Evolutionary conservation across 2,797 vertebrate genomes (phyloP), one percentile per base, ranked within the genome.

Genomic region (Malacoctenus gilli): DNA sequence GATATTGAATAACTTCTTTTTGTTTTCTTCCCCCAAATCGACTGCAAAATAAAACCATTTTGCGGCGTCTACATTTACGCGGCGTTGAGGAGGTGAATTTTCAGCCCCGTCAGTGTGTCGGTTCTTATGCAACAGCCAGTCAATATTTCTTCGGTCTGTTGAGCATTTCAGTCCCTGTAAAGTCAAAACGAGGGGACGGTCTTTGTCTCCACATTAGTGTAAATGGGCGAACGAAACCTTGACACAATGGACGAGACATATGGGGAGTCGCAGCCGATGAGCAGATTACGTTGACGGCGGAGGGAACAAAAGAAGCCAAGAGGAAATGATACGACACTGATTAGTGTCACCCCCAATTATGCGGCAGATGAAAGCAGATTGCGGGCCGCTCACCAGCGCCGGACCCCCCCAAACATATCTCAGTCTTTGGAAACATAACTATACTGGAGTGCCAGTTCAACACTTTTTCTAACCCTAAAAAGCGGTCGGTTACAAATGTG

Each of bases 281-380:
- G 36, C 3, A 32, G 56, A 69, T 77, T 68, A 61, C 28, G 32
- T 40, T 15, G 57, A 78, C 35, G n/a, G 53, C 12, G 0, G 21
- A 18, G 9, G 20, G 55, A 43, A 75, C 70, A 79, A 75, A 67
- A 56, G 49, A 52, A 72, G 54, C 6, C 0, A 4, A 34, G 47
- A 38, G 72, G 56, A 81, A 73, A 52, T 59, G 0, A 28, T 55
- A 57, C 52, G 21, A 14, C 11, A 35, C 38, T 37, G 59, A 81
- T 79, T 78, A 79, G 64, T 23, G 68, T 79, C 72, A 36, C 38
- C 41, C 23, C 60, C 47, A 67, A 75, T 87, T 73, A 76, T 2
- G 39, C 0, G 30, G 28, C 25, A 1, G 48, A 59, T 47, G 31
- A 79, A 79, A 77, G 72, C 21, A 10, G 72, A 59, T 64, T 43